Percentiles rank a stretch among this genome's conserved stretches.
These are phyloP conservation scores for Urocynchramus pylzowi DNA, from an alignment of 2,113 vertebrate species.

Conservation along the genomic window DNA sequence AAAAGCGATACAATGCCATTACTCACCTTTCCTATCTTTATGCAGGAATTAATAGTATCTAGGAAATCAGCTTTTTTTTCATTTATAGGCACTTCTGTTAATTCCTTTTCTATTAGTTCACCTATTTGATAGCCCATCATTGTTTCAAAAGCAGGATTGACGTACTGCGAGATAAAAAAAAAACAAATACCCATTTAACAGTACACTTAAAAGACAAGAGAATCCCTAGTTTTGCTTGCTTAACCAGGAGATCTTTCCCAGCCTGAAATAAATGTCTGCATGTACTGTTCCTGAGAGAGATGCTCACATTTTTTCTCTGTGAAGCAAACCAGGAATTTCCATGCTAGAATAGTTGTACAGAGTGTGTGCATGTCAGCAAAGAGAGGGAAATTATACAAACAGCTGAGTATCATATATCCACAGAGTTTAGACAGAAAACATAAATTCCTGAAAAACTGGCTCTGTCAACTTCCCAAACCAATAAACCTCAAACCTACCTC, in stretches of 20 bases:
- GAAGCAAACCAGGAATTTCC: not conserved
- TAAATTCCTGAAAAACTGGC: not conserved
- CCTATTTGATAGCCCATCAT: conserved; percentile 93
- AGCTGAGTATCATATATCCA: not conserved
- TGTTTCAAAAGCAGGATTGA: conserved; percentile 94
- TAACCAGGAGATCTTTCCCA: not conserved
- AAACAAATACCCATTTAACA: not conserved
- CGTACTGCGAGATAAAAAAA: conserved; percentile 80
- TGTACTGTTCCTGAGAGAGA: not conserved
- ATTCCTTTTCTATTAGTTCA: conserved; percentile 92
- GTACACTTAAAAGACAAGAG: not conserved
- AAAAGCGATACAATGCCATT: not conserved
- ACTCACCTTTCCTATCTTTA: conserved; percentile 93
- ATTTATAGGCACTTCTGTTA: conserved; percentile 94
- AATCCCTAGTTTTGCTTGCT: not conserved
- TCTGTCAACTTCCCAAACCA: not conserved
- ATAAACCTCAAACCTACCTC: not conserved
- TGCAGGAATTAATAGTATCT: conserved; percentile 92
- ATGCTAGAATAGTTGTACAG: not conserved
- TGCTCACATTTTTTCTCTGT: not conserved
- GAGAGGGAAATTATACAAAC: not conserved
- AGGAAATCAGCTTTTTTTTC: conserved; percentile 96
- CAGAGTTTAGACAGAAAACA: not conserved
- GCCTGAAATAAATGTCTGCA: not conserved
- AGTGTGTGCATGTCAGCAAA: not conserved